Evolutionary conservation across 2,888 invertebrate species (phyloP).

Genomic region (Orthosia gracilis): DNA sequence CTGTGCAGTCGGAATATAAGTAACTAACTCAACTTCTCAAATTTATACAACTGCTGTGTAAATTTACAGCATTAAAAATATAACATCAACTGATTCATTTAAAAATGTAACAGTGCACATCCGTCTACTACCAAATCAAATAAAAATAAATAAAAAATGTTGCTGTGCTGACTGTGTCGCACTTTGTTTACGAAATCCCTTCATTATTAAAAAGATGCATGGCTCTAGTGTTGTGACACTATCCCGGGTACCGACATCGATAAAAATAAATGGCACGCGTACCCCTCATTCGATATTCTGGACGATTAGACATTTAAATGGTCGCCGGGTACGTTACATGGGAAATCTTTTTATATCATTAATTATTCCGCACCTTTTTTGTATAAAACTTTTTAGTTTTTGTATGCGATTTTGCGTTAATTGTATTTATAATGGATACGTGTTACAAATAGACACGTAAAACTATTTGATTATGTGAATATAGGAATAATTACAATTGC

Average conservation of each 20-base stretch:
- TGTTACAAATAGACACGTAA: conserved; percentile 13
- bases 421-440: conserved; percentile 71
- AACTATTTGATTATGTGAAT: conserved; percentile 25
- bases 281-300: conserved; percentile 72
- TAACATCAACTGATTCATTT: not conserved
- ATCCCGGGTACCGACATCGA: conserved; percentile 72
- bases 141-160: conserved; percentile 64
- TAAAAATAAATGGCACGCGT: conserved; percentile 70
- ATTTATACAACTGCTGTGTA: no score
- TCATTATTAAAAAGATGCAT: conserved; percentile 89
- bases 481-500: conserved; percentile 1
- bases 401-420: conserved; percentile 61
- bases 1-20: no score
- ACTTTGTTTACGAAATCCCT: conserved; percentile 87
- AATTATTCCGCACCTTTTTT: conserved; percentile 75
- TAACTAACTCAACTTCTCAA: no score
- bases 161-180: conserved; percentile 68
- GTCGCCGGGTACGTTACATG: conserved; percentile 71
- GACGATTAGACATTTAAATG: conserved; percentile 72
- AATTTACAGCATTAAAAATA: conserved; percentile 15
- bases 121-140: conserved; percentile 47
- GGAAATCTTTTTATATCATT: conserved; percentile 81
- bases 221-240: conserved; percentile 77
- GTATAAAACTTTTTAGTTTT: conserved; percentile 58
- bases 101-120: conserved; percentile 27